Conservation (phyloP, 2,888 invertebrate genomes). For the Aphelenchoides bicaudatus region DNA sequence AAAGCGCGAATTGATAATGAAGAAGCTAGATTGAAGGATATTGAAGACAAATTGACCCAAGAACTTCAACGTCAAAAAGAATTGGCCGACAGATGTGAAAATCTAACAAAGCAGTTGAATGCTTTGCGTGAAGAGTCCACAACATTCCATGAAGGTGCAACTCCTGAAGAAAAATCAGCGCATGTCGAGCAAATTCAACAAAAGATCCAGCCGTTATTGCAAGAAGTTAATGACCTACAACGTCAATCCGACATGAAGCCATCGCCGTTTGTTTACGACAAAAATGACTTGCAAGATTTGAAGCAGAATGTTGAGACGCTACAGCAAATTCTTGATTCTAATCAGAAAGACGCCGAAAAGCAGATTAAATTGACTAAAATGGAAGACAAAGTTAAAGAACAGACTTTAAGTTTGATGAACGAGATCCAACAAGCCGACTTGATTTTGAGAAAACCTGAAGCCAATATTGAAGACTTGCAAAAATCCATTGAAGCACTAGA, state of each 20-base stretch:
- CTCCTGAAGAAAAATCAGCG: conserved; percentile 15
- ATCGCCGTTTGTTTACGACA: background rate
- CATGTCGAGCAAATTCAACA: conserved; percentile 13
- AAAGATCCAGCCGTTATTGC: conserved; percentile 16
- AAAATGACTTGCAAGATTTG: background rate
- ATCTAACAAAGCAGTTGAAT: conserved; percentile 22
- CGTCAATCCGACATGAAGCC: background rate
- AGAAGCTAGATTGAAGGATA: background rate
- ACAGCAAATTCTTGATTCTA: conserved; percentile 4
- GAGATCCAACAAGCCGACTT: conserved; percentile 11
- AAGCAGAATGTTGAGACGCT: conserved; percentile 12
- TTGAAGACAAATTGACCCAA: conserved; percentile 21
- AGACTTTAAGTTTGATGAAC: conserved; percentile 3
- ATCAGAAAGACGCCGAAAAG: conserved; percentile 8
- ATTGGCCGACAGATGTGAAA: conserved; percentile 20
- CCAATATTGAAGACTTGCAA: conserved; percentile 14
- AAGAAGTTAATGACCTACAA: conserved; percentile 17
- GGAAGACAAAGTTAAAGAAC: conserved; percentile 9
- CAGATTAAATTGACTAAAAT: background rate
- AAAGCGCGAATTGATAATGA: background rate
- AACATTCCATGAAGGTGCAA: conserved; percentile 21
- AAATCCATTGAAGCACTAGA: conserved; percentile 5
- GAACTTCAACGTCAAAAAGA: conserved; percentile 27
- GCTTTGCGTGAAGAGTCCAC: conserved; percentile 28
- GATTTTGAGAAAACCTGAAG: conserved; percentile 13